phyloP scores from a whole-genome alignment of 2,888 invertebrate genomes.

The Polydrusus pterygomalis region DNA sequence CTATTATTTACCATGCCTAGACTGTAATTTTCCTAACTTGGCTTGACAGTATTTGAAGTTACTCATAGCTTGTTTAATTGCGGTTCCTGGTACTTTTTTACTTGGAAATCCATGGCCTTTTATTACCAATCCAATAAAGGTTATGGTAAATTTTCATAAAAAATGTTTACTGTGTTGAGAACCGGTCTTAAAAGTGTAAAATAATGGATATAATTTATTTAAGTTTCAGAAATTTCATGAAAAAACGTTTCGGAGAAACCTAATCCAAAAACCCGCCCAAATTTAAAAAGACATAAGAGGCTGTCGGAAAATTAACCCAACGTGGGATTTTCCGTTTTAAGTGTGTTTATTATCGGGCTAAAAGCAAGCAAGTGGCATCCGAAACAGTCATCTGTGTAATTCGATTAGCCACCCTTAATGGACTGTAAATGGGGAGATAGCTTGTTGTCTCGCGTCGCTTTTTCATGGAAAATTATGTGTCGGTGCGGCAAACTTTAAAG shows the following conservation, averaged over 20 bases:
- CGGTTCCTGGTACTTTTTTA: too few relatives aligned
- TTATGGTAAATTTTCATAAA: too few relatives aligned
- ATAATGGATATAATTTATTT: too few relatives aligned
- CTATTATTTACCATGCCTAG: too few relatives aligned
- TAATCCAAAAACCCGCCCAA: not conserved
- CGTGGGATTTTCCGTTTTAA: constrained; percentile 35
- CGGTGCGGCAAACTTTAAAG: constrained; percentile 17
- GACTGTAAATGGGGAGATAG: constrained; percentile 55
- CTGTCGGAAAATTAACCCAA: constrained; percentile 8
- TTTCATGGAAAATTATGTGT: constrained; percentile 29
- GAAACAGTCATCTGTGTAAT: constrained; percentile 52
- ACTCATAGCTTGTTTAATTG: too few relatives aligned
- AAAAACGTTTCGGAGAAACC: not conserved
- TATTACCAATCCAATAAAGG: too few relatives aligned
- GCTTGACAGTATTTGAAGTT: too few relatives aligned
- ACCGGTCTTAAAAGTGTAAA: too few relatives aligned
- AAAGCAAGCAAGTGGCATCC: constrained; percentile 46
- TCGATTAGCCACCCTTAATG: constrained; percentile 53
- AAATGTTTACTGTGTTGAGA: too few relatives aligned
- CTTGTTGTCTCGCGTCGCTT: constrained; percentile 41
- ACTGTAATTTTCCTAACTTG: too few relatives aligned
- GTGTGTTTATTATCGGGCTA: constrained; percentile 49
- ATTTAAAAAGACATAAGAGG: not conserved
- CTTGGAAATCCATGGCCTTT: too few relatives aligned
- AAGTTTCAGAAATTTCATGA: too few relatives aligned